Base-by-base conservation (phyloP, 2,113 vertebrate species). In the Pygoscelis antarcticus region DNA sequence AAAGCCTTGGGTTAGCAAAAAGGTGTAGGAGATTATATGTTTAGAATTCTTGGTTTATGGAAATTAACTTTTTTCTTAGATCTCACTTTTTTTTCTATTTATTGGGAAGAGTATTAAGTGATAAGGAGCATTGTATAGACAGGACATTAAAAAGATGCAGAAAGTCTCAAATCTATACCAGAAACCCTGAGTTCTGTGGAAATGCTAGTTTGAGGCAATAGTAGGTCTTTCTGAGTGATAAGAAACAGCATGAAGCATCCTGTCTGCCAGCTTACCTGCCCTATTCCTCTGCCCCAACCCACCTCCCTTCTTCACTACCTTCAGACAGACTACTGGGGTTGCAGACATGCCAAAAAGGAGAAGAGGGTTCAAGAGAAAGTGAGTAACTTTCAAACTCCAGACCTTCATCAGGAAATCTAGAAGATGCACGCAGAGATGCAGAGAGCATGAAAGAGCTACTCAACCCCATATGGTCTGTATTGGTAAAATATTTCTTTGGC, bases 381-480 rank as follows among this genome's bases (percentile, higher is more conserved):
- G 12, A n/a, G 11, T 62, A 58, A 61, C 22, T 75, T 69, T 29
- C 11, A 23, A 46, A 23, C 4, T 83, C n/a, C 26, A 0, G 1
- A 9, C 14, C 23, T 91, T 72, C 11, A 6, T 61, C 16, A 49
- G 25, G 9, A 83, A n/a, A 68, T 52, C 13, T 4, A 32, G 10
- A 49, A 71, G 52, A 15, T 26, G 22, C 11, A 29, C 6, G 0
- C 3, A n/a, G 30, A 76, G 15, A 19, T 1, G 0, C 7, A 29
- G 29, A 65, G 11, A 42, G 8, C 20, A 27, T 25, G 52, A 60
- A 87, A 76, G 8, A 52, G 34, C 44, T 58, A 9, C 29, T 82
- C 27, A 84, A 36, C 3, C 1, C 10, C 1, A 0, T 38, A 49
- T 8, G 22, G 23, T 38, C 57, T 86, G 42, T 27, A 64, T 57